A percentile compares a stretch with the other conserved stretches of the same genome.
phyloP scores from a whole-genome alignment of 2,113 vertebrate species.

The Miniopterus natalensis region DNA sequence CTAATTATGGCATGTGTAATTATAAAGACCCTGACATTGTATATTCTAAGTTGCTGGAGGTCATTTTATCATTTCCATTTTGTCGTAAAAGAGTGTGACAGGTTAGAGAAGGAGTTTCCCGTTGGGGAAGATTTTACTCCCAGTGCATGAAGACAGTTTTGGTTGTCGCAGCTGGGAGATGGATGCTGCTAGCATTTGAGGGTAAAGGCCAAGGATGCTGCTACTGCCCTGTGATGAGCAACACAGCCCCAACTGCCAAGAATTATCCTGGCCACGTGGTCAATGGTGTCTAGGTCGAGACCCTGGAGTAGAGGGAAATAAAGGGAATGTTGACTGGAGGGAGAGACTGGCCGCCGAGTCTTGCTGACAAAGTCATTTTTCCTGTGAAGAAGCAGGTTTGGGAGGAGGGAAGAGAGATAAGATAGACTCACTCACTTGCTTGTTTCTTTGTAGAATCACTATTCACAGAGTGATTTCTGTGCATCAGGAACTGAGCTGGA shows the following conservation, averaged over 20 bases:
- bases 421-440: not conserved
- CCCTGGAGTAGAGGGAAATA: not conserved
- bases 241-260: rapidly evolving
- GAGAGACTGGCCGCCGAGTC: not conserved
- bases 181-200: not conserved
- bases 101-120: not conserved
- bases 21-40: not conserved
- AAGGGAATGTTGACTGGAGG: not conserved
- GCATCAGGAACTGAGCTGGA: not conserved
- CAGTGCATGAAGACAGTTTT: not conserved
- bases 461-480: not conserved
- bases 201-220: rapidly evolving
- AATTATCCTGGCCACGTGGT: too few species aligned
- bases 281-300: not conserved
- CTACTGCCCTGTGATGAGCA: not conserved
- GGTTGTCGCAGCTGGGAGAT: not conserved
- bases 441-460: not conserved
- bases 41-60: not conserved
- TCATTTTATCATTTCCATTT: conserved; percentile 2
- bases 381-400: not conserved
- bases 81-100: not conserved
- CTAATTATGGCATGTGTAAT: not conserved
- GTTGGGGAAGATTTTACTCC: rapidly evolving
- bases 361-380: not conserved
- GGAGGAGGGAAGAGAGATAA: not conserved